Evolutionary conservation across 2,113 vertebrate genomes (phyloP), one percentile per base, ranked within the genome.

Genomic region (Triplophysa siluroides): DNA sequence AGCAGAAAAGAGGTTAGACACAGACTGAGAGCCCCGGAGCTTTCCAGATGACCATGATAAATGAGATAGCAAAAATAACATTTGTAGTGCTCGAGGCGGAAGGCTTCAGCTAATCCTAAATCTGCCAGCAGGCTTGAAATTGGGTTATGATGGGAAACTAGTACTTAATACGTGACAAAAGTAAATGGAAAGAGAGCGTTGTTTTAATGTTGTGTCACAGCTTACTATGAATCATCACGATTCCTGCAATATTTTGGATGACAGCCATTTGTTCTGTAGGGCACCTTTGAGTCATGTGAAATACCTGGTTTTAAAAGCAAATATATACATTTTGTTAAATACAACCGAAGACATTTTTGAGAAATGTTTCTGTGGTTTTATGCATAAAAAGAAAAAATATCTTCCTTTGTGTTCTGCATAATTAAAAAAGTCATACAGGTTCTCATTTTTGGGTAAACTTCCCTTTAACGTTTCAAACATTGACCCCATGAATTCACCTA

Each of bases 11-110:
- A 52, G 14, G 50, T 18, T 52, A 74, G 71, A 23, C 2, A 73
- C 54, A 73, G 70, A 60, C 13, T 58, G 54, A 21, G 29, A 58
- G n/a, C 19, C 54, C 54, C 33, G 58, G 70, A 73, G 54, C 70
- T 24, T 54, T 73, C 71, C 71, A 74, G 12, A 61, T 74, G 71
- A 61, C 54, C 71, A 74, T 74, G 71, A 74, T 74, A 74, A 74
- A 74, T 74, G 54, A 60, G 71, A 61, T 41, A 43, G 58, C 71
- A 74, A 24, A 60, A 74, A 24, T 56, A 74, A 61, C 71, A 74
- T 61, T 74, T 74, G 71, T 43, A 43, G n/a, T 43, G 54, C 71
- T 54, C 33, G 5, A 74, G 71, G 71, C 33, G 60, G 12, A 74
- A n/a, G 13, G n/a, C 12, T 43, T 74, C 29, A 8, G 58, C 29